Evolutionary conservation across 2,888 invertebrate species (phyloP).

Genomic region (Metopia argyrocephala): DNA sequence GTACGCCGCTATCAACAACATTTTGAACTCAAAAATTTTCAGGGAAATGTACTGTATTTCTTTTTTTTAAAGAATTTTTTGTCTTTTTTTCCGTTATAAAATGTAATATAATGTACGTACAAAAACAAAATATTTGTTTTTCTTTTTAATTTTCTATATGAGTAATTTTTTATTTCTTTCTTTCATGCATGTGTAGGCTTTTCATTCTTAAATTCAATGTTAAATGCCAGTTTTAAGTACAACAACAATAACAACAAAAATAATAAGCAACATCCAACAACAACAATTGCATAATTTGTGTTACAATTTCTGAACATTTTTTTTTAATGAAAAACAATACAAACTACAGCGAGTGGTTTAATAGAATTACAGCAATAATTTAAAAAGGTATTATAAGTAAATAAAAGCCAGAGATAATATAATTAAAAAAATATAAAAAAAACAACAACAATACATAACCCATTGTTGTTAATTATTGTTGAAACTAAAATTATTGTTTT

Average conservation of each 20-base stretch:
- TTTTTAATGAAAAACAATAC: too few species aligned
- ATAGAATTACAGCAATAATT: too few species aligned
- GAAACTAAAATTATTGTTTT: background rate
- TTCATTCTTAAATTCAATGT: slow-evolving; percentile 55
- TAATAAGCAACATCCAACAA: background rate
- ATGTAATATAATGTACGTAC: too few species aligned
- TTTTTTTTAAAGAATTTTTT: too few species aligned
- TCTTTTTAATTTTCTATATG: too few species aligned
- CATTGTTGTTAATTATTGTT: slow-evolving; percentile 50
- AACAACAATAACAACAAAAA: background rate
- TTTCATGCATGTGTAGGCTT: background rate
- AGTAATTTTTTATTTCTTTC: too few species aligned
- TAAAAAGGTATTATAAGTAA: background rate
- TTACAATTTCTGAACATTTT: slow-evolving; percentile 43
- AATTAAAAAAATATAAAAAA: background rate
- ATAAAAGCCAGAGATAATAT: background rate
- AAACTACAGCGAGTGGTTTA: too few species aligned
- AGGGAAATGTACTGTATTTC: too few species aligned
- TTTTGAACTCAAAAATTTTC: too few species aligned
- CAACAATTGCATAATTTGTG: slow-evolving; percentile 45
- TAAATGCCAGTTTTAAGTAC: slow-evolving; percentile 51
- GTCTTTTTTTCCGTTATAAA: too few species aligned
- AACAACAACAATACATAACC: background rate
- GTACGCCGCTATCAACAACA: too few species aligned
- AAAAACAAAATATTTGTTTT: too few species aligned